phyloP scores from a whole-genome alignment of 2,888 invertebrate genomes.

The Choreutis nemorana region DNA sequence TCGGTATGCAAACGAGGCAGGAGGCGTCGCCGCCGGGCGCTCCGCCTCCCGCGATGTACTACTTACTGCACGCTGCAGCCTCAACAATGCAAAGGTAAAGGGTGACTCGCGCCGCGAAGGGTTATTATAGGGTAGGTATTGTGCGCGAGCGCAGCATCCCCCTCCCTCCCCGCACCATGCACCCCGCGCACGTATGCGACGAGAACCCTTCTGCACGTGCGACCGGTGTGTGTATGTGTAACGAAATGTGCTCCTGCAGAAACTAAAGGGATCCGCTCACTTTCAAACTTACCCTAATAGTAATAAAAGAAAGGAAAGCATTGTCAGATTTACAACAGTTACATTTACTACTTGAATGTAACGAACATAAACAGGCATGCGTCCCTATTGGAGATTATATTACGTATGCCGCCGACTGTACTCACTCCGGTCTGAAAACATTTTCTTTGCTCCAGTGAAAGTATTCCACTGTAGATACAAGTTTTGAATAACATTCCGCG shows the following conservation, averaged over 20 bases:
- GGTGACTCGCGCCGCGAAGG: constrained; percentile 14
- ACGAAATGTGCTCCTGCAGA: constrained; percentile 14
- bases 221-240: constrained; percentile 15
- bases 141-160: constrained; percentile 24
- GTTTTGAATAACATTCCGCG: too few relatives aligned
- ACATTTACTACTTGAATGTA: neutral
- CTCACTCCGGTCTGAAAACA: too few relatives aligned
- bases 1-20: constrained; percentile 13
- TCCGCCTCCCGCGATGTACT: constrained; percentile 23
- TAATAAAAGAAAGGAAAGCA: constrained; percentile 12
- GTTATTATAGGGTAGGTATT: constrained; percentile 21
- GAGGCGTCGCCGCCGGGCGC: constrained; percentile 12
- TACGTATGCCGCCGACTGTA: too few relatives aligned
- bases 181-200: constrained; percentile 8
- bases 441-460: too few relatives aligned
- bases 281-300: constrained; percentile 7
- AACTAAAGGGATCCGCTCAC: too few relatives aligned
- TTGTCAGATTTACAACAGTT: constrained; percentile 12
- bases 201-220: constrained; percentile 18
- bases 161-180: constrained; percentile 10
- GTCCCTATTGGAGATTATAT: too few relatives aligned
- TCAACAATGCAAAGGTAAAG: constrained; percentile 32
- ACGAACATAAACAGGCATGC: neutral
- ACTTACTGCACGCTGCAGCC: constrained; percentile 27
- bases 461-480: too few relatives aligned